Conservation (phyloP, 2,113 vertebrate genomes). For the Ciconia maguari region DNA sequence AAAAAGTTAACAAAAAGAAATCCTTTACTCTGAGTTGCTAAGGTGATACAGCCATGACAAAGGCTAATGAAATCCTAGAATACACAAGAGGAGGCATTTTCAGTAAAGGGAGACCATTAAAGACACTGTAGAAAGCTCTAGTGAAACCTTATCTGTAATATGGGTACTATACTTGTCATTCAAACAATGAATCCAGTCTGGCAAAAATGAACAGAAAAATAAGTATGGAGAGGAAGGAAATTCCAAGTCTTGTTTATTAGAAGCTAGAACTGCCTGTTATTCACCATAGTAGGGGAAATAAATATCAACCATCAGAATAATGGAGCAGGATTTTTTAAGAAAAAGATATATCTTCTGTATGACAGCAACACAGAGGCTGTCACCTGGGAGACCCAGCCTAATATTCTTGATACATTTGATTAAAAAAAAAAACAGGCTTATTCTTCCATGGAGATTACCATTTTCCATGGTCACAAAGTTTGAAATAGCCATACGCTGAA, state of each 20-base stretch:
- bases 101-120: background rate
- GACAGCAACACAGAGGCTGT: background rate
- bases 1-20: background rate
- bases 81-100: background rate
- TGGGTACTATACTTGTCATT: background rate
- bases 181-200: background rate
- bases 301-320: background rate
- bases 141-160: background rate
- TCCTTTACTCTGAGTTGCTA: background rate
- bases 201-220: background rate
- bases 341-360: background rate
- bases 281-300: background rate
- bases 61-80: background rate
- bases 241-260: background rate
- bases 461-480: background rate
- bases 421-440: background rate
- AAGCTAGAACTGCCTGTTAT: background rate
- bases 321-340: background rate
- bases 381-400: background rate
- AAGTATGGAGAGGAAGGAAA: background rate
- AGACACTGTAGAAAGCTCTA: background rate
- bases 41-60: background rate
- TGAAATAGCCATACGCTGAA: background rate
- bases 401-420: background rate
- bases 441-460: background rate